Evolutionary conservation across 2,797 vertebrate genomes (phyloP), one percentile per base, ranked within the genome.

Genomic region (Sebastes taczanowskii): DNA sequence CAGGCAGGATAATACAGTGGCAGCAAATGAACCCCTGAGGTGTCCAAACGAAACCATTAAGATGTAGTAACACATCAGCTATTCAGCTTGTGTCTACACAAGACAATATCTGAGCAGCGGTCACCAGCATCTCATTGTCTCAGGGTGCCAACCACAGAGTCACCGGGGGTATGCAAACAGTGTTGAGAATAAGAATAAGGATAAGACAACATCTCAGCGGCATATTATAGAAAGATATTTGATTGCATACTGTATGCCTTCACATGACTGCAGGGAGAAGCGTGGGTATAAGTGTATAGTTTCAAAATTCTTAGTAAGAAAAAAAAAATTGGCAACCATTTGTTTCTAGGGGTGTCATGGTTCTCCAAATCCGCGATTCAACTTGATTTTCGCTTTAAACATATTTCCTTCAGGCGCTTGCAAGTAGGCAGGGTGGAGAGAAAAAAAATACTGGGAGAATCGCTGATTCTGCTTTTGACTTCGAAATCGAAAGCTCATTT

Each of bases 91-190:
- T 74, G 79, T 86, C 75, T 46, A 69, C 23, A 46, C 72, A 58
- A 55, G 67, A 84, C 74, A 35, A 30, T 61, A 74, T 82, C 73
- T 11, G 67, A 85, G 79, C 85, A 64, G 79, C 75, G 16, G 81
- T 64, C 83, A 87, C 70, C 86, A 34, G 71, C 77, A 75, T 90
- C 85, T 85, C 35, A 90, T 90, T 89, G 91, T 68, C 78, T 81
- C 67, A 58, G 20, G 63, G 74, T 49, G 81, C 71, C 64, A 62
- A 83, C 69, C 72, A 23, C 53, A 0, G 69, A 88, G 76, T 79
- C 86, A 74, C 68, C 18, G 52, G 84, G 63, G 70, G 71, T 72
- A 73, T 27, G 77, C 85, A 85, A 89, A 86, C 79, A 27, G 71
- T 30, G 73, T 71, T 2, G 22, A 27, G 71, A 88, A 93, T 87